Evolutionary conservation across 2,113 vertebrate genomes (phyloP).

Genomic region (Grallaria varia): DNA sequence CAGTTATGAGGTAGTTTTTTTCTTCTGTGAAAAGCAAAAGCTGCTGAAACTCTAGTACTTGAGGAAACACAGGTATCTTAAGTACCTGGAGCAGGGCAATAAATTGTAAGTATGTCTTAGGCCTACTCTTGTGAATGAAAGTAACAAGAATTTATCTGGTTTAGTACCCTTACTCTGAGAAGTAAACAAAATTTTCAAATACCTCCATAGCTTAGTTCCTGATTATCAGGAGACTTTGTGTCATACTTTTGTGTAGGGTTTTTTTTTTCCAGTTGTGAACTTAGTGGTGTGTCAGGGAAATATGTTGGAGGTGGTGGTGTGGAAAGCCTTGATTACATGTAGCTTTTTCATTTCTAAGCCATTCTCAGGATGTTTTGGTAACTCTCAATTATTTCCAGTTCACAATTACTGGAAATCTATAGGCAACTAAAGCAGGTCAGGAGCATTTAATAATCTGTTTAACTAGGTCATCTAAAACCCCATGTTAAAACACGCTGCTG

Average conservation of each 20-base stretch:
- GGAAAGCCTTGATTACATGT: not conserved
- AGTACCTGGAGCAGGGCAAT: not conserved
- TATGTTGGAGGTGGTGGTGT: rapidly evolving
- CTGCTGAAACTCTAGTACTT: not conserved
- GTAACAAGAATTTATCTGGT: not conserved
- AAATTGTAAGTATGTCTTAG: not conserved
- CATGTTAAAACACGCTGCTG: not conserved
- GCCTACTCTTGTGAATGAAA: not conserved
- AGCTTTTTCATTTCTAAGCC: not conserved
- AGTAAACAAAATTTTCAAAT: not conserved
- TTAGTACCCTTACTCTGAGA: not conserved
- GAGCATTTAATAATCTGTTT: not conserved
- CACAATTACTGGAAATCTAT: not conserved
- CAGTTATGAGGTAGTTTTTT: not conserved
- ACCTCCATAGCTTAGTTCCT: not conserved
- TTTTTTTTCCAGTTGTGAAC: not conserved
- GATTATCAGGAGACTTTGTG: not conserved
- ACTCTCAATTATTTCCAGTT: not conserved
- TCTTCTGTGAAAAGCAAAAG: not conserved
- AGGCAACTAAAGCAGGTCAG: not conserved
- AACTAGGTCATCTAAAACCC: not conserved
- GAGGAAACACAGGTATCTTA: not conserved
- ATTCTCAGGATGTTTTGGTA: not conserved
- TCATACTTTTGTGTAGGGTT: not conserved
- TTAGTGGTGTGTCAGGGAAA: not conserved